Evolutionary conservation across 23 tunicate species (phyloP).

Genomic region (Corella eumyota): DNA sequence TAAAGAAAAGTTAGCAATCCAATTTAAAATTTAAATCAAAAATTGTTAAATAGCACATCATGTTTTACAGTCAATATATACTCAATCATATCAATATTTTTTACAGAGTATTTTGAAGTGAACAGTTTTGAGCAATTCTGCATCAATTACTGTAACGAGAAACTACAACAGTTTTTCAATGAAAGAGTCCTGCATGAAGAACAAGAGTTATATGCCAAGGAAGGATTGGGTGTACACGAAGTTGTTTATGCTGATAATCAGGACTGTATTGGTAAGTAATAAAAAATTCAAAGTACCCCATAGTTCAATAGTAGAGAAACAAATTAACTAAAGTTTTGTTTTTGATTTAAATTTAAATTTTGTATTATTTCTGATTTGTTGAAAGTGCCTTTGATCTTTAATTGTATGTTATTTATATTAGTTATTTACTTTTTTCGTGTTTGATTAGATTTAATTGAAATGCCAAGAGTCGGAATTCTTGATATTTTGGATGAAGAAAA

Average conservation of each 20-base stretch:
- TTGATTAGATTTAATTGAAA: slow-evolving; percentile 62
- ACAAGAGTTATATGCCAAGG: slow-evolving; percentile 86
- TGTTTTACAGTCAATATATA: no score
- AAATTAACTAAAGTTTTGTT: background rate
- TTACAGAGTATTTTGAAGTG: slow-evolving; percentile 83
- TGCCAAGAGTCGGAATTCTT: slow-evolving; percentile 75
- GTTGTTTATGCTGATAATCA: slow-evolving; percentile 87
- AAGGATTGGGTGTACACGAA: slow-evolving; percentile 86
- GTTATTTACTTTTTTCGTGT: no score
- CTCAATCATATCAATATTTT: background rate
- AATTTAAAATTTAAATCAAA: no score
- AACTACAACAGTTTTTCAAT: slow-evolving; percentile 95
- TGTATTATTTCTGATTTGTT: no score
- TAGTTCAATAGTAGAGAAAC: background rate
- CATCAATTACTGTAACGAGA: slow-evolving; percentile 97
- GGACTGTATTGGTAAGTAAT: slow-evolving; percentile 77
- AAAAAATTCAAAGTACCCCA: no score
- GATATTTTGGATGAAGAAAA: slow-evolving; percentile 93
- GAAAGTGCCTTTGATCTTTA: no score
- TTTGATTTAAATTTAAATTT: no score
- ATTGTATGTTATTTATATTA: no score
- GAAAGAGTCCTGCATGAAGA: slow-evolving; percentile 76
- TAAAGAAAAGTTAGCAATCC: no score
- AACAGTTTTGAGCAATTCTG: slow-evolving; percentile 98
- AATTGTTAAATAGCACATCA: no score